Base-by-base conservation (phyloP, 2,888 invertebrate species). In the Nymphalis polychloros region DNA sequence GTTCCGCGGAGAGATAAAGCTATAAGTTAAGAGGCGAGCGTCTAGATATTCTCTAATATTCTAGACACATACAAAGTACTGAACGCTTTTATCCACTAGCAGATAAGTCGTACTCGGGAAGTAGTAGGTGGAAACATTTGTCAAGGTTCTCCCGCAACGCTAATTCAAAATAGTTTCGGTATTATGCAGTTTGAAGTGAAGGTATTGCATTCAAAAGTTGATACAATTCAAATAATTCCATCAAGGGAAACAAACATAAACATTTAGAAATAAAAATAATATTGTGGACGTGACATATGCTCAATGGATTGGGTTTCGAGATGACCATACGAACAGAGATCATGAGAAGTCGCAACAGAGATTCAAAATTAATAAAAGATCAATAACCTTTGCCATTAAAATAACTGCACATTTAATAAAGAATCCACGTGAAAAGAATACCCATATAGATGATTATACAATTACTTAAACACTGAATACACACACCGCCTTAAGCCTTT, bases 121-220 rank as follows among this genome's bases (percentile, higher is more conserved):
- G 48, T 35, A 50, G 63, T 72, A 63, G 69, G 69, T 69, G 62
- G 60, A 65, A 62, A 61, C 64, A 71, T 72, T 67, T 64, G 68
- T 72, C 67, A 72, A 60, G 61, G 57, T 20, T 47, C 53, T 64
- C 52, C 67, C 13, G 41, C 63, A 61, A 55, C 60, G 61, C 53
- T 68, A 41, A 70, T 70, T 68, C 53, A 61, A 72, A 72, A 70
- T 68, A 66, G 50, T 64, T 70, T 64, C 53, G 49, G 13, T 10
- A 10, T 13, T 41, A 41, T 53, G 35, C 60, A 4, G 13, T 16
- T 27, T 53, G 17, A 16, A 16, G 5, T 27, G 27, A 27, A 16
- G 10, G 4, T 53, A 20, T 53, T 17, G 35, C 10, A 41, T n/a
- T 27, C 2, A 31, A n/a, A 53, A 31, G 2, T 8, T n/a, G 7